phyloP scores from a whole-genome alignment of 2,113 vertebrate genomes.

The Bubo scandiacus region DNA sequence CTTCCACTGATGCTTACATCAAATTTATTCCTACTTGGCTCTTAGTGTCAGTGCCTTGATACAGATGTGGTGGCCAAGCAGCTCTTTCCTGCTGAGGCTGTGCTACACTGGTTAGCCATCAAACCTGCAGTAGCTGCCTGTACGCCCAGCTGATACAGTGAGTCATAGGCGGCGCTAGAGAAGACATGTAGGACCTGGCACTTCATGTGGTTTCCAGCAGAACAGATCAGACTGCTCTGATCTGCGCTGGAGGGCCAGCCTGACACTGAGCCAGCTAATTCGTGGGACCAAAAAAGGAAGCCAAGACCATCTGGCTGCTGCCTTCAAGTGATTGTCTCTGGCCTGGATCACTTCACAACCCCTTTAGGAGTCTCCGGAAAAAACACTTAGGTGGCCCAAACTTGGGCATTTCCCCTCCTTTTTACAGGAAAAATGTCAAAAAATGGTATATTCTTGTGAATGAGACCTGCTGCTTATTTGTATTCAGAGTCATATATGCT shows the following conservation, averaged over 20 bases:
- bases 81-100: neutral
- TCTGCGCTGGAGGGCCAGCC: neutral
- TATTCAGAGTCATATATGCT: neutral
- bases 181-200: neutral
- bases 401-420: neutral
- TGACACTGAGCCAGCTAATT: neutral
- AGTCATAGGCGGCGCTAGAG: neutral
- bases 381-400: neutral
- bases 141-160: neutral
- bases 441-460: neutral
- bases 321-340: neutral
- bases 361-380: neutral
- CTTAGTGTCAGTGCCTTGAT: neutral
- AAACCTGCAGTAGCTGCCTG: neutral
- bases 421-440: neutral
- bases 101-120: neutral
- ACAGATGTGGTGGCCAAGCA: neutral
- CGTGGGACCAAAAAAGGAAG: neutral
- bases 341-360: neutral
- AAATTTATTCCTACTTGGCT: neutral
- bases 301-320: neutral
- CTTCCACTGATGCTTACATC: neutral
- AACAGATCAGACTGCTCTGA: neutral
- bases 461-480: neutral
- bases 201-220: neutral